phyloP scores from a whole-genome alignment of 2,888 invertebrate species.

The Barypeithes pellucidus region DNA sequence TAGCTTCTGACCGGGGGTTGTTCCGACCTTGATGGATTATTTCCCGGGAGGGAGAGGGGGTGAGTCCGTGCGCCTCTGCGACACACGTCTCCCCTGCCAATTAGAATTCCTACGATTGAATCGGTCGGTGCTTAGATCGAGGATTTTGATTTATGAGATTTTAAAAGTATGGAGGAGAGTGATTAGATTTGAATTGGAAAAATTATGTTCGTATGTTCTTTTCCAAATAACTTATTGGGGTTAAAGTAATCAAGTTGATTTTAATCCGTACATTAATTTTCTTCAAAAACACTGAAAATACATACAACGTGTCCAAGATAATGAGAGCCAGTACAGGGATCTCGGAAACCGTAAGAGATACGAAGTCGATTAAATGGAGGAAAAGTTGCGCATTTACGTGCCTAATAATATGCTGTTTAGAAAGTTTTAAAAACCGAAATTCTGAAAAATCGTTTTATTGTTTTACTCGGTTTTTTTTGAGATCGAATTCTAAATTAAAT shows the following conservation, averaged over 20 bases:
- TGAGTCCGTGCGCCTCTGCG: conserved; percentile 58
- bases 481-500: no score
- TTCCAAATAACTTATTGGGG: background rate
- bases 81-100: conserved; percentile 69
- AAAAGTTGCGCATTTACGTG: no score
- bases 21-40: conserved; percentile 72
- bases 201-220: background rate
- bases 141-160: conserved; percentile 47
- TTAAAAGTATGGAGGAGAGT: conserved; percentile 17
- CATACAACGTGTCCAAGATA: no score
- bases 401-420: no score
- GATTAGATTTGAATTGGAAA: conserved; percentile 8
- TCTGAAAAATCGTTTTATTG: no score
- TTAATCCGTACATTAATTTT: background rate
- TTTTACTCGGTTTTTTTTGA: no score
- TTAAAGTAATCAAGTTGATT: background rate
- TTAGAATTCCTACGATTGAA: conserved; percentile 71
- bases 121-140: conserved; percentile 59
- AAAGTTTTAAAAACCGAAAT: no score
- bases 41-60: conserved; percentile 70
- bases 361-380: no score
- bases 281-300: background rate
- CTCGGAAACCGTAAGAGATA: no score
- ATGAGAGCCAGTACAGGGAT: no score
- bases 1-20: conserved; percentile 71